phyloP scores from a whole-genome alignment of 2,113 vertebrate genomes.

The Rhizomys pruinosus region DNA sequence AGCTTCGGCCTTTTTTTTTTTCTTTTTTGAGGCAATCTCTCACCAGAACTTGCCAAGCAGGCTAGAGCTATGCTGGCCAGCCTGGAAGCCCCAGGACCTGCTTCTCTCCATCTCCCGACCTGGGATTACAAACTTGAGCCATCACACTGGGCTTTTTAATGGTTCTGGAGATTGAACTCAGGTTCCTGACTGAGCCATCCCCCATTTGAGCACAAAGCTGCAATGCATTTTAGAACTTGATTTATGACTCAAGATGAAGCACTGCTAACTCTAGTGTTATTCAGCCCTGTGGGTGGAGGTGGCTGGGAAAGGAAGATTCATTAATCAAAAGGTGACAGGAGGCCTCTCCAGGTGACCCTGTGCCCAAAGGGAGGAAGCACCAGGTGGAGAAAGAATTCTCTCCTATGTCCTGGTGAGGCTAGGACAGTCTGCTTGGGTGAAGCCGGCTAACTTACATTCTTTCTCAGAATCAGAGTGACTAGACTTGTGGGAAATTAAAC shows the following conservation, averaged over 20 bases:
- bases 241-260: conserved; percentile 64
- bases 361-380: background rate
- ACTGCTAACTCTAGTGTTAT: conserved; percentile 1
- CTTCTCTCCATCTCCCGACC: background rate
- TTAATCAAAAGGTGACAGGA: conserved; percentile 31
- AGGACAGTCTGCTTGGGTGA: background rate
- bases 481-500: background rate
- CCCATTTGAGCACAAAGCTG: conserved; percentile 23
- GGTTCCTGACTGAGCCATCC: background rate
- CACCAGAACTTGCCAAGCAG: background rate
- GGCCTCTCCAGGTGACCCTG: conserved; percentile 23
- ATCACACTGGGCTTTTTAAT: background rate
- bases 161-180: background rate
- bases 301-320: background rate
- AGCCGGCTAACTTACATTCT: background rate
- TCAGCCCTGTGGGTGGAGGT: background rate
- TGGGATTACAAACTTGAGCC: background rate
- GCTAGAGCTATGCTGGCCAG: background rate
- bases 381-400: conserved; percentile 3
- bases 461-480: background rate
- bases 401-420: background rate
- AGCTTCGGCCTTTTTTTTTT: background rate
- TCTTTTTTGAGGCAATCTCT: background rate
- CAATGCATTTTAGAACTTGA: conserved; percentile 56
- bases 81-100: background rate